Evolutionary conservation across 2,888 invertebrate species (phyloP).

Genomic region (Hyposoter dolosus): DNA sequence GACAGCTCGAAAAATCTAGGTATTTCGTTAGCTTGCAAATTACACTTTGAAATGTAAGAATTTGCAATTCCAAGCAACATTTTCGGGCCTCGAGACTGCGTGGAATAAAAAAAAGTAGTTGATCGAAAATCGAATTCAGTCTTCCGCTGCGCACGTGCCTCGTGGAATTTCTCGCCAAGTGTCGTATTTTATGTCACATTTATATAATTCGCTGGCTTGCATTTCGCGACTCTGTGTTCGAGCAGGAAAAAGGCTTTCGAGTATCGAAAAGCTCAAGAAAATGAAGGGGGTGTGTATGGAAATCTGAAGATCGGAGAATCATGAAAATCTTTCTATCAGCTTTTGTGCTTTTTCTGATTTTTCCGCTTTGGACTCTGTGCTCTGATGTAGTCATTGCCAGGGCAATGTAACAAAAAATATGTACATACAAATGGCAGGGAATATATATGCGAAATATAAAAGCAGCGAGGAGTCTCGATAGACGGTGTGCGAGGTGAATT

Average conservation of each 20-base stretch:
- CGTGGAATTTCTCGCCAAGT: not conserved
- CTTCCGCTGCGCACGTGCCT: not conserved
- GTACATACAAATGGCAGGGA: slow-evolving; percentile 3
- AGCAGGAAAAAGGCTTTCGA: slow-evolving; percentile 23
- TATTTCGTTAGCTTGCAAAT: not conserved
- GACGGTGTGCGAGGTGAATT: slow-evolving; percentile 33
- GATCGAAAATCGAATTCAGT: not conserved
- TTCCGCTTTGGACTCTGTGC: not conserved
- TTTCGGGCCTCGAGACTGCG: too few relatives aligned
- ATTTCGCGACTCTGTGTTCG: slow-evolving; percentile 32
- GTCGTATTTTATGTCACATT: slow-evolving; percentile 3
- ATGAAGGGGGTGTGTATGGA: slow-evolving; percentile 50
- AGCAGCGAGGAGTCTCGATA: slow-evolving; percentile 20
- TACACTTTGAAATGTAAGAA: not conserved
- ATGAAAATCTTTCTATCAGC: slow-evolving; percentile 22
- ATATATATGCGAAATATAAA: not conserved
- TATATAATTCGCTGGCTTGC: slow-evolving; percentile 49
- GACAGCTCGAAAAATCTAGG: not conserved
- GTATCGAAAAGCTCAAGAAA: slow-evolving; percentile 3
- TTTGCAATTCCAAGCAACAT: not conserved
- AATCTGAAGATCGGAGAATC: slow-evolving; percentile 64
- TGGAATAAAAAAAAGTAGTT: not conserved
- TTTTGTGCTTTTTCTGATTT: not conserved
- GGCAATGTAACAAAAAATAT: not conserved
- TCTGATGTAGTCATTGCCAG: not conserved